Percentiles rank a stretch among this genome's conserved stretches.
Evolutionary conservation across 2,888 invertebrate species (phyloP).

Genomic region (Euspilapteryx auroguttella): DNA sequence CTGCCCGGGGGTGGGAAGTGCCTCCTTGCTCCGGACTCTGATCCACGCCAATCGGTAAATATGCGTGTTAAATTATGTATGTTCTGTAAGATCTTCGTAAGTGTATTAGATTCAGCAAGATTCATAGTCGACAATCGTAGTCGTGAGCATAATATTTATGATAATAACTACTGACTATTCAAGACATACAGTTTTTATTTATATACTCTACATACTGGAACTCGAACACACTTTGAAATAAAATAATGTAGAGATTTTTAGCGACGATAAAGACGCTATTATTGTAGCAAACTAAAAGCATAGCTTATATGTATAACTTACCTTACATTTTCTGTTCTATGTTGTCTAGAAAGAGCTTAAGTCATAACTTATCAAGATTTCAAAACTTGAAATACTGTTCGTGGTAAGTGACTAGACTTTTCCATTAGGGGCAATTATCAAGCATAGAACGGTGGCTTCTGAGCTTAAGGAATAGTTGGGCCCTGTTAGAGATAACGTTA

Average conservation of each 20-base stretch:
- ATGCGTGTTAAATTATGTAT: slow-evolving; percentile 63
- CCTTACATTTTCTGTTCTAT: no score
- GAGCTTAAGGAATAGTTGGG: slow-evolving; percentile 6
- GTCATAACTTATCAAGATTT: slow-evolving; percentile 48
- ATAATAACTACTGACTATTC: no score
- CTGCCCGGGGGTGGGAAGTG: slow-evolving; percentile 11
- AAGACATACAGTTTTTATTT: no score
- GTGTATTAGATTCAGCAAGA: slow-evolving; percentile 59
- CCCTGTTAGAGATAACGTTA: slow-evolving; percentile 60
- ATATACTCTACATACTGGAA: no score
- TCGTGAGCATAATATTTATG: no score
- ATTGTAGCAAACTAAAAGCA: no score
- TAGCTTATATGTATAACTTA: no score
- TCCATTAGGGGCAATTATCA: slow-evolving; percentile 60
- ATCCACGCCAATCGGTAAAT: slow-evolving; percentile 59
- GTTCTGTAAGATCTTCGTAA: slow-evolving; percentile 53
- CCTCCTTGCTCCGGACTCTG: slow-evolving; percentile 20
- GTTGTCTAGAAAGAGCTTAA: no score
- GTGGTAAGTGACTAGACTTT: slow-evolving; percentile 54
- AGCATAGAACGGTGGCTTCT: slow-evolving; percentile 46
- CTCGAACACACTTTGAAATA: no score
- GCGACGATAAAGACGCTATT: no score
- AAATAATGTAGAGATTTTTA: no score
- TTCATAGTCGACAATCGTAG: no score
- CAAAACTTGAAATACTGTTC: slow-evolving; percentile 56